Evolutionary conservation across 2,113 vertebrate genomes (phyloP), one percentile per base, ranked within the genome.

Genomic region (Callithrix jacchus): DNA sequence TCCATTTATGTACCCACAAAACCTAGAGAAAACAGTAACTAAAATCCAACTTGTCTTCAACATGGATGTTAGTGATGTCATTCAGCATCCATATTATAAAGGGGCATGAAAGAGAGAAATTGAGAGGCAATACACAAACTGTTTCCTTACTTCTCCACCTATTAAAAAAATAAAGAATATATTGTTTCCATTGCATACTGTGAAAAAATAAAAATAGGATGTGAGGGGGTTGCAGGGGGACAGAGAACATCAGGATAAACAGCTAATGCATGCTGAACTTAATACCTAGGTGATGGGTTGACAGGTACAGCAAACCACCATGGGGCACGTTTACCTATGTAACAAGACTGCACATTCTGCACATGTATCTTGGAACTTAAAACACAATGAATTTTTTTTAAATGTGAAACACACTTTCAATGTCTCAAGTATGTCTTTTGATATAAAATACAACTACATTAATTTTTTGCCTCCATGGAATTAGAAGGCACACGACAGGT

Each of bases 21-120:
- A 73, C 54, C 54, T 71, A 85, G 49, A 91, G 66, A 93, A 94
- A 96, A 96, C 23, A 49, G 68, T n/a, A 64, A 54, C 89, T 83
- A 80, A 92, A 97, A 87, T 86, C 77, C 25, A 92, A 40, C 52
- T 52, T 8, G 47, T 74, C 37, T 92, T 88, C 77, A 49, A 6
- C 42, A 32, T n/a, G 37, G 17, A 47, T 11, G 9, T 71, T 87
- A 87, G 5, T 37, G 35, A 42, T 52, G 11, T 80, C 70, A 21
- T 14, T 61, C 52, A 58, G 35, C 0, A 3, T 61, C 30, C 27
- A 21, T 27, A 64, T 84, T 54, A 40, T 58, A 61, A 82, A 37
- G 66, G 49, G 18, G 13, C 76, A 16, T 30, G 21, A 95, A n/a
- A 45, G 11, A 88, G 25, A 88, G 6, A 61, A 10, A 45, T 8